These are phyloP conservation scores for Lordiphosa fenestrarum DNA, from an alignment of 2,888 invertebrate species.

Conservation along the genomic window DNA sequence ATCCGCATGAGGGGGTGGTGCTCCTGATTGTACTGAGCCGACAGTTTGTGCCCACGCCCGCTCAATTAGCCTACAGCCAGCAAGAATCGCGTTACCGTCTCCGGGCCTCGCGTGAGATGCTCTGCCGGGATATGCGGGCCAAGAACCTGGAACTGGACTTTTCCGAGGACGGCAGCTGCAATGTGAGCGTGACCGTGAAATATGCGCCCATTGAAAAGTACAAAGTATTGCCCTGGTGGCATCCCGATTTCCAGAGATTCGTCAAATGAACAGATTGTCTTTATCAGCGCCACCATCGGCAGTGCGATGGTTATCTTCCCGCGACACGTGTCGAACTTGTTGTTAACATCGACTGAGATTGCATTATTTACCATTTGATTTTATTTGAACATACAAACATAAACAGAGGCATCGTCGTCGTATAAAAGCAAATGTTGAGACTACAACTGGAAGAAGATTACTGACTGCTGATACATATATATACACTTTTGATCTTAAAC, in stretches of 20 bases:
- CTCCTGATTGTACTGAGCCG: constrained; percentile 80
- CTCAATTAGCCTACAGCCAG: constrained; percentile 57
- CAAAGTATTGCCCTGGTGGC: constrained; percentile 86
- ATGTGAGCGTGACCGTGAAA: constrained; percentile 77
- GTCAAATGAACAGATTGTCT: constrained; percentile 39
- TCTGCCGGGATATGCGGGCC: constrained; percentile 82
- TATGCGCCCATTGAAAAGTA: constrained; percentile 82
- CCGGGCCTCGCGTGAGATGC: constrained; percentile 67
- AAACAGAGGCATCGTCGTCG: constrained; percentile 27
- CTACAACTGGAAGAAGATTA: constrained; percentile 59
- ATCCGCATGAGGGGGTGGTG: constrained; percentile 83
- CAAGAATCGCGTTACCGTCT: constrained; percentile 59
- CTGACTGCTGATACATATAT: constrained; percentile 26
- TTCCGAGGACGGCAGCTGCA: constrained; percentile 75
- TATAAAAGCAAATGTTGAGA: constrained; percentile 51
- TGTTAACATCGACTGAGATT: constrained; percentile 7
- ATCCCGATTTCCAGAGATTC: constrained; percentile 81
- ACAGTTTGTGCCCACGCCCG: constrained; percentile 71
- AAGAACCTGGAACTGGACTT: constrained; percentile 82
- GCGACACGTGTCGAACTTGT: constrained; percentile 15
- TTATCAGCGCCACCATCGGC: constrained; percentile 1
- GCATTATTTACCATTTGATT: constrained; percentile 15
- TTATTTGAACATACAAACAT: constrained; percentile 29
- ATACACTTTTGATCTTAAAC: constrained; percentile 59
- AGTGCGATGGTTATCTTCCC: constrained; percentile 11